Percentiles rank a stretch among this genome's conserved stretches.
phyloP scores from a whole-genome alignment of 2,888 invertebrate species.

The Orthosia cruda region DNA sequence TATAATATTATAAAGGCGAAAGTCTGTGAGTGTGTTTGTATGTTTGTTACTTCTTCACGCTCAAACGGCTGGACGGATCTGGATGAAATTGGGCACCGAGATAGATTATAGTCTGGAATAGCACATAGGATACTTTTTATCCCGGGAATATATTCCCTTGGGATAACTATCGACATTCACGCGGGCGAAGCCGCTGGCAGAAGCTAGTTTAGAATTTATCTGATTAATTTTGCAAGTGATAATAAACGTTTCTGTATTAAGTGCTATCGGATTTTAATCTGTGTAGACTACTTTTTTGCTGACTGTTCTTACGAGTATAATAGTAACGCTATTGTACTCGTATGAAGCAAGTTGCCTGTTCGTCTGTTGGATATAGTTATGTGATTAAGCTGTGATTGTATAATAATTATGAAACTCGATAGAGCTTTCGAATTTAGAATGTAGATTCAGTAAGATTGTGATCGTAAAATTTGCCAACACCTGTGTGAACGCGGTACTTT shows the following conservation, averaged over 20 bases:
- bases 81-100: too few relatives aligned
- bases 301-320: too few relatives aligned
- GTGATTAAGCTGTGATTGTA: constrained; percentile 44
- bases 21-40: too few relatives aligned
- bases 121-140: too few relatives aligned
- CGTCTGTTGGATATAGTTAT: constrained; percentile 19
- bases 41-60: too few relatives aligned
- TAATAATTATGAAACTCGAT: constrained; percentile 30
- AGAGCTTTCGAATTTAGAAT: constrained; percentile 18
- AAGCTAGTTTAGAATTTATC: not conserved
- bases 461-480: constrained; percentile 5
- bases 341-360: not conserved
- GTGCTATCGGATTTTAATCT: constrained; percentile 3
- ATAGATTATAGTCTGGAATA: too few relatives aligned
- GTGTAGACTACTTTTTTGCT: constrained; percentile 3
- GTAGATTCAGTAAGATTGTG: constrained; percentile 11
- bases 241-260: constrained; percentile 2
- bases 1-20: too few relatives aligned
- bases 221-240: constrained; percentile 11
- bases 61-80: too few relatives aligned
- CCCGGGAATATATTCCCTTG: too few relatives aligned
- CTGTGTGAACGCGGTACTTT: not conserved
- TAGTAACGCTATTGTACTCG: not conserved
- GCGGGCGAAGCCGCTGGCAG: too few relatives aligned
- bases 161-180: too few relatives aligned